Conservation (phyloP, 2,797 vertebrate species). For the Tapirus indicus region DNA sequence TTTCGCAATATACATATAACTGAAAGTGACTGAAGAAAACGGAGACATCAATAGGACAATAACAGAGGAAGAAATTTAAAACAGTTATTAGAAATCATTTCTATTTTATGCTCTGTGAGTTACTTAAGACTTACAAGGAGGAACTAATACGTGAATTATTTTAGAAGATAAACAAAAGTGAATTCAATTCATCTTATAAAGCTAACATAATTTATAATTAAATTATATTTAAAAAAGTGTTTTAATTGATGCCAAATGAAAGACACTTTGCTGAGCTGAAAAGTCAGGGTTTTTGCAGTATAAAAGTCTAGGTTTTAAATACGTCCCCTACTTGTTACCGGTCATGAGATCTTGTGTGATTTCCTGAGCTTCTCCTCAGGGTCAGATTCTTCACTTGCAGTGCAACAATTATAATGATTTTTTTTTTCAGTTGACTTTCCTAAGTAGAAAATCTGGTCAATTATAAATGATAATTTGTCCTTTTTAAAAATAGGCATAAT, state of each 20-base stretch:
- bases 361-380: not conserved
- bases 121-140: conserved; percentile 12
- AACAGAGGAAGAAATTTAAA: not conserved
- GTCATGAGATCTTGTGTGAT: fast-evolving
- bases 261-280: not conserved
- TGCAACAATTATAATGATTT: not conserved
- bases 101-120: not conserved
- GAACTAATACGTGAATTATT: not conserved
- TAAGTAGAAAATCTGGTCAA: not conserved
- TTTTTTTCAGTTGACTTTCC: not conserved
- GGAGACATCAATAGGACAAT: not conserved
- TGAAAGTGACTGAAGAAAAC: not conserved
- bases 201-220: not conserved
- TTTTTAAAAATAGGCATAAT: not conserved
- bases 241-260: not conserved
- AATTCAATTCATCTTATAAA: conserved; percentile 15
- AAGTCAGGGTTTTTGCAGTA: not conserved
- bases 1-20: not conserved
- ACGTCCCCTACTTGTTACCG: not conserved
- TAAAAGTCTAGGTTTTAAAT: not conserved
- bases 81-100: not conserved
- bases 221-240: not conserved
- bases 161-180: not conserved
- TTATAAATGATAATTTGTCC: not conserved
- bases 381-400: not conserved